Evolutionary conservation across 2,113 vertebrate genomes (phyloP), one percentile per base, ranked within the genome.

Genomic region (Bubo blakistoni): DNA sequence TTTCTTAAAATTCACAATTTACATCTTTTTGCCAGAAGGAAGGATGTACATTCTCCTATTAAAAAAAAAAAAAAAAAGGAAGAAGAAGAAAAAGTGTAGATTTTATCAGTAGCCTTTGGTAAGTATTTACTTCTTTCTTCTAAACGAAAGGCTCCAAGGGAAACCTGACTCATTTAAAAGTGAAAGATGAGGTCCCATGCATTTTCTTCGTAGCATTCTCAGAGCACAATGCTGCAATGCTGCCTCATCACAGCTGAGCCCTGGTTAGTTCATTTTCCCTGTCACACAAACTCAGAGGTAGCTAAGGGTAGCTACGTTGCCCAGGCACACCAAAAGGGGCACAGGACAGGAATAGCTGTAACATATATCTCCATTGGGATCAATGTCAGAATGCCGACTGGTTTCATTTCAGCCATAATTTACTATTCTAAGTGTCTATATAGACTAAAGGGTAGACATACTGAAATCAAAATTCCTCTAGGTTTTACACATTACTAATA

Each of bases 1-100:
- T 95, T 96, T 96, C 94, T 92, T 94, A 83, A 96, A 97, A 96
- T 95, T 92, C 85, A 90, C 85, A 83, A 86, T 93, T 95, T 91
- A 89, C 49, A 85, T 91, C 30, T 77, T 94, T 85, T 82, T 89
- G 81, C 84, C 74, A 72, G 65, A 94, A 92, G 84, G 78, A 66
- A 92, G 59, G 57, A 61, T 79, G 77, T 18, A 86, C 12, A 73
- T 78, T 92, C 57, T 90, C 27, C 16, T 65, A 54, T 73, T 16
- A 18, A 32, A 73, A 71, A 36, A 69, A 66, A 67, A 27, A 72
- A 36, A 71, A 70, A 44, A 17, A 16, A 72, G 44, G 51, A 40
- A 46, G 3, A 9, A 13, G 8, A 32, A 66, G 9, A 20, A 72
- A 57, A 91, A 73, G 16, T 65, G 58, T 89, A 72, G 70, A 79